These are phyloP conservation scores for Percopsis transmontana DNA, from an alignment of 2,113 vertebrate genomes.

Conservation along the genomic window DNA sequence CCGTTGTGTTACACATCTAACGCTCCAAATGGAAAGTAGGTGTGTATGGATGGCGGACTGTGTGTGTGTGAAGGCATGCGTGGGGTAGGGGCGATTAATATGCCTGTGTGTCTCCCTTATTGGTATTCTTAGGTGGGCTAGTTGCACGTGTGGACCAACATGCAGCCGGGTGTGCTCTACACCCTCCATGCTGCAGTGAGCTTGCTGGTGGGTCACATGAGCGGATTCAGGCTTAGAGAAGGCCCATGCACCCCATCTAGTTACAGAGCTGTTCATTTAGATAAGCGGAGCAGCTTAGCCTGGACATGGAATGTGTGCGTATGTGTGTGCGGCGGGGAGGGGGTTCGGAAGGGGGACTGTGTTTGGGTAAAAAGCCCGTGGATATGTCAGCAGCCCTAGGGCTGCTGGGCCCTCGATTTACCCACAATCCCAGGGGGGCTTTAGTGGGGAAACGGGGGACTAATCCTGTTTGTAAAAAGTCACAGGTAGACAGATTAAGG, in stretches of 20 bases:
- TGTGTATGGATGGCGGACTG: not conserved
- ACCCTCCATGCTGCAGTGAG: conserved; percentile 27
- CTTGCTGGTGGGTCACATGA: too few species aligned
- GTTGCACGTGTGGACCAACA: conserved; percentile 5
- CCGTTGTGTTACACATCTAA: conserved; percentile 9
- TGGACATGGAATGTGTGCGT: conserved; percentile 55
- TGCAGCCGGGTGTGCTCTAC: conserved; percentile 21
- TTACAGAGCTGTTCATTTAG: conserved; percentile 73
- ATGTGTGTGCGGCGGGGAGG: not conserved
- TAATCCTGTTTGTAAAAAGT: conserved; percentile 75
- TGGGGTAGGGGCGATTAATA: conserved; percentile 11
- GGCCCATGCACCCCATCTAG: conserved; percentile 30
- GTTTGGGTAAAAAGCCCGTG: conserved; percentile 29
- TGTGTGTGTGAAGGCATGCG: conserved; percentile 1
- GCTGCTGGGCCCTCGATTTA: conserved; percentile 42
- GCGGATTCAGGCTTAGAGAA: not conserved
- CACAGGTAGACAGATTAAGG: conserved; percentile 72
- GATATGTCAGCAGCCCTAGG: conserved; percentile 43
- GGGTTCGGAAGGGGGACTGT: not conserved
- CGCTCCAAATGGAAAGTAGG: conserved; percentile 7
- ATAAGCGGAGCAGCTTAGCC: conserved; percentile 70
- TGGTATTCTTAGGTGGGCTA: not conserved
- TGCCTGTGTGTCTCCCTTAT: conserved; percentile 5
- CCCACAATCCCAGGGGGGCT: conserved; percentile 45
- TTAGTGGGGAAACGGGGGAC: conserved; percentile 57